A percentile compares a stretch with the other conserved stretches of the same genome.
These are phyloP conservation scores for Elephas maximus DNA, from an alignment of 2,113 vertebrate species.

Conservation along the genomic window DNA sequence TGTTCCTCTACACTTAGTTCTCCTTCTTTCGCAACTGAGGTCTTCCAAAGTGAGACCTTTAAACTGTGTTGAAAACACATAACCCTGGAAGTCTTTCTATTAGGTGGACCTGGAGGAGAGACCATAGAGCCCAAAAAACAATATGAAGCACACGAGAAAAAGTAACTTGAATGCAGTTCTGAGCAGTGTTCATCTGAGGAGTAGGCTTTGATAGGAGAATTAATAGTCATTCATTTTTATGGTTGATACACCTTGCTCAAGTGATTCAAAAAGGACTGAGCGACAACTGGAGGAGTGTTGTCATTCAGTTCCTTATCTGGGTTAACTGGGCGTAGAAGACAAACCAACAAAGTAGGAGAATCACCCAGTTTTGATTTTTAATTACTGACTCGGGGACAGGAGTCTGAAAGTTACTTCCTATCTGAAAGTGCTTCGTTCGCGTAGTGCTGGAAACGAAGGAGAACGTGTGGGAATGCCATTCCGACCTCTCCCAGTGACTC, in stretches of 20 bases:
- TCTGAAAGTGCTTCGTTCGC: background rate
- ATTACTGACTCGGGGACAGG: background rate
- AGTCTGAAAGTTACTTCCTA: background rate
- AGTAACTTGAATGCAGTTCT: constrained; percentile 76
- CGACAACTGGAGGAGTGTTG: background rate
- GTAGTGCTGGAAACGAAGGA: constrained; percentile 25
- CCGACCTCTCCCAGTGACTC: background rate
- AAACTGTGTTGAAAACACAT: constrained; percentile 65
- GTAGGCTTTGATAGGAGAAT: constrained; percentile 72
- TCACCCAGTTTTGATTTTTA: background rate
- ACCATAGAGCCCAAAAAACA: constrained; percentile 62
- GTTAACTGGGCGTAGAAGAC: background rate
- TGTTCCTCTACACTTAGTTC: background rate
- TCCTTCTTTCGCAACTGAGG: background rate
- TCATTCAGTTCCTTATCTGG: background rate
- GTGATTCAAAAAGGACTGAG: background rate
- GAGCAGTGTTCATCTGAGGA: constrained; percentile 39
- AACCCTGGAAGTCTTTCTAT: constrained; percentile 7
- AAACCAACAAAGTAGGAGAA: background rate
- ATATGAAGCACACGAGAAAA: constrained; percentile 72
- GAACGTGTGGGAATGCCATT: background rate
- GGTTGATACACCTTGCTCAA: background rate
- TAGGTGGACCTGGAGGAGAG: constrained; percentile 61
- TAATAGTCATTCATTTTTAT: constrained; percentile 74
- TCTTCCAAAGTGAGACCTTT: background rate